These are phyloP conservation scores for Coluber constrictor DNA, from an alignment of 2,797 vertebrate species.

Conservation along the genomic window DNA sequence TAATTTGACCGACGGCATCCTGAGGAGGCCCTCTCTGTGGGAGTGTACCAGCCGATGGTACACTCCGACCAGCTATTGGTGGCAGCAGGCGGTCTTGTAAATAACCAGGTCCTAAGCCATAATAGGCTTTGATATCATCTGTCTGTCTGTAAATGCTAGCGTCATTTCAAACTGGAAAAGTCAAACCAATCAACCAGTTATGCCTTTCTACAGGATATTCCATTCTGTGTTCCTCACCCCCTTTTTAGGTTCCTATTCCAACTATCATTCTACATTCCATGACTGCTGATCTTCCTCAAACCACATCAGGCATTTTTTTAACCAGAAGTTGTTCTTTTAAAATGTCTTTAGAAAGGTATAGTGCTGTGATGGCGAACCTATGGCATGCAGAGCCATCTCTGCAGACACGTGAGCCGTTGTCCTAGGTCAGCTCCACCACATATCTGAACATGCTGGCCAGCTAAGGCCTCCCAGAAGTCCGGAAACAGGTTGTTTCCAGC, in stretches of 20 bases:
- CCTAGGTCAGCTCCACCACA: too few relatives aligned
- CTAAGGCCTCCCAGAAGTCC: too few relatives aligned
- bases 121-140: not conserved
- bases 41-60: too few relatives aligned
- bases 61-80: too few relatives aligned
- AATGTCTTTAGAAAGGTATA: not conserved
- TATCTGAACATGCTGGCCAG: too few relatives aligned
- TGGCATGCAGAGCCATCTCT: too few relatives aligned
- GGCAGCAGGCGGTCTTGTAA: too few relatives aligned
- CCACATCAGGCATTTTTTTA: not conserved
- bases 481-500: too few relatives aligned
- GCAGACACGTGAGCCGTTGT: too few relatives aligned
- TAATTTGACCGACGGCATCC: too few relatives aligned
- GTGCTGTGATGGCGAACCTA: not conserved
- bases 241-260: not conserved
- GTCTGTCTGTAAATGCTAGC: not conserved
- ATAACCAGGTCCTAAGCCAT: not conserved
- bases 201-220: not conserved
- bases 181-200: not conserved
- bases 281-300: not conserved
- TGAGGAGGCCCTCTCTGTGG: too few relatives aligned
- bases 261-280: not conserved
- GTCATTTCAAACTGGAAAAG: not conserved
- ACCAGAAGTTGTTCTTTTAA: not conserved
- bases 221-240: not conserved